These are phyloP conservation scores for Priocnemis perturbator DNA, from an alignment of 2,888 invertebrate species.

Conservation along the genomic window DNA sequence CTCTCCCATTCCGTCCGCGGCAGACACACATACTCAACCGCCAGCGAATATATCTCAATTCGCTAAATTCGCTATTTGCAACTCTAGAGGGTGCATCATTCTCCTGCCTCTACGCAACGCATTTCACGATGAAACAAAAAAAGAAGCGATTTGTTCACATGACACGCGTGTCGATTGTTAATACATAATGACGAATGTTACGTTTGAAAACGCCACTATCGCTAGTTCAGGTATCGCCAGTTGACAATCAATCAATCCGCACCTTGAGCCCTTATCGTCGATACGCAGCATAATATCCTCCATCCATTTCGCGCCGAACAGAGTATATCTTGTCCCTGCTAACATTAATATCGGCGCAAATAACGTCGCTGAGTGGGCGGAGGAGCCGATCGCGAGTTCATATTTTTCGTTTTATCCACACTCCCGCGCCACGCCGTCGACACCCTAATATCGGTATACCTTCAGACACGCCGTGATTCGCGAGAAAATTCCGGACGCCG, in stretches of 20 bases:
- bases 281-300: conserved; percentile 37
- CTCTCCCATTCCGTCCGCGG: too few relatives aligned
- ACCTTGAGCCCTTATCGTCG: conserved; percentile 32
- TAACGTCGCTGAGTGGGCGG: background rate
- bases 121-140: too few relatives aligned
- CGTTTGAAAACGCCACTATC: conserved; percentile 8
- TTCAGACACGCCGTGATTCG: conserved; percentile 6
- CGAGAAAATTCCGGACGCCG: conserved; percentile 30
- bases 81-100: background rate
- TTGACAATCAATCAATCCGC: conserved; percentile 42
- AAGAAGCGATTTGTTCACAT: too few relatives aligned
- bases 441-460: too few relatives aligned
- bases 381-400: too few relatives aligned
- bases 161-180: too few relatives aligned
- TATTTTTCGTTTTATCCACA: background rate
- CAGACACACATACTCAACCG: background rate
- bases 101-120: too few relatives aligned
- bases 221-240: conserved; percentile 32
- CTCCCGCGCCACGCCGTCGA: too few relatives aligned
- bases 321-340: conserved; percentile 34
- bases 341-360: background rate
- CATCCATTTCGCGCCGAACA: conserved; percentile 24
- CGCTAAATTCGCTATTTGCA: too few relatives aligned
- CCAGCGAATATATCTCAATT: conserved; percentile 29
- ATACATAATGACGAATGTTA: too few relatives aligned